Evolutionary conservation across 2,113 vertebrate genomes (phyloP), one percentile per base, ranked within the genome.

Genomic region (Tyrannus savana): DNA sequence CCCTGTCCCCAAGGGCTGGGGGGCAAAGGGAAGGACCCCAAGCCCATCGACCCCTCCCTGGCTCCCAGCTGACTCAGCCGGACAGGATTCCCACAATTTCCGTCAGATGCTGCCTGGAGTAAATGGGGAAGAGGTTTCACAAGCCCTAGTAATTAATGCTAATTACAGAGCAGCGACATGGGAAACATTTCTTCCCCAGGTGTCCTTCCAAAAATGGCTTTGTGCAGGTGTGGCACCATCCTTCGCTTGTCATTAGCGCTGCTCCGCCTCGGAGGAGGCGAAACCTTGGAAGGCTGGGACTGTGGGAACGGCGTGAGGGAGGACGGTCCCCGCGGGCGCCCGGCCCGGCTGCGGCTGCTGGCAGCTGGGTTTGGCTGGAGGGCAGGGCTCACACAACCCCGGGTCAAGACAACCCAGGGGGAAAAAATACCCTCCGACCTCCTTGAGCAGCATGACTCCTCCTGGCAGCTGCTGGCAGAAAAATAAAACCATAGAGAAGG

Each of bases 161-260:
- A 96, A 97, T 97, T 96, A 96, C 93, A 97, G 95, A 97, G 90
- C 92, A 97, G 93, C 77, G 52, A 84, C 95, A 93, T 92, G 93
- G 63, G 95, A 97, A 95, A 94, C 85, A 87, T 89, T 94, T 89
- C 86, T 96, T 96, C 96, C 92, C 92, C 89, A 88, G 95, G 92
- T 96, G 92, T 89, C 96, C 88, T 97, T 96, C 95, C 96, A 91
- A 96, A 97, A 96, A 95, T 89, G 95, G 84, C 84, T 96, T 73
- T 60, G 56, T 90, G 80, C 80, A 89, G 96, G 96, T 94, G 93
- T 96, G 95, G 92, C 90, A 68, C 56, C 83, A 74, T 75, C 89
- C 83, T 68, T 81, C 4, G 15, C 92, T 90, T 95, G 90, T 96
- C 93, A 93, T 97, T 92, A 94, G 86, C 30, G 0, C 78, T 4